Conservation (phyloP, 2,888 invertebrate species). For the Dinocampus coccinellae region DNA sequence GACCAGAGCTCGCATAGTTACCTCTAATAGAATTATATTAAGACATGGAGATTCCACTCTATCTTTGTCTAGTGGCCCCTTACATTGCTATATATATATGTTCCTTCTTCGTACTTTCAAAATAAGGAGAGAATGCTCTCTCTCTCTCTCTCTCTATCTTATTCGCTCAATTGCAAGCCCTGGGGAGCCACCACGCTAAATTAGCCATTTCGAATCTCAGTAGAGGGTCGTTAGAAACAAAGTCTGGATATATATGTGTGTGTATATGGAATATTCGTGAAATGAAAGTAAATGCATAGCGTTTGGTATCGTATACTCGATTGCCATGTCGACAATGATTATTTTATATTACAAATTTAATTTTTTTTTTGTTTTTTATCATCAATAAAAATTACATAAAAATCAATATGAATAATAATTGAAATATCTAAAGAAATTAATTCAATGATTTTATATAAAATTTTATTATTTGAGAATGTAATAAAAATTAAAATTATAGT, state of each 20-base stretch:
- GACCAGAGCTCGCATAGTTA: slow-evolving; percentile 66
- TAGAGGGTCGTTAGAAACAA: slow-evolving; percentile 50
- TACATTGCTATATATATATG: slow-evolving; percentile 28
- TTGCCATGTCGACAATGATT: not conserved
- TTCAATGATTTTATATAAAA: too few relatives aligned
- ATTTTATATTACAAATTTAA: not conserved
- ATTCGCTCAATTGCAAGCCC: slow-evolving; percentile 50
- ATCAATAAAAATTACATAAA: slow-evolving; percentile 46
- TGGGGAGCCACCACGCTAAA: slow-evolving; percentile 63
- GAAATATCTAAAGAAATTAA: too few relatives aligned
- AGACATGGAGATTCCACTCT: slow-evolving; percentile 67
- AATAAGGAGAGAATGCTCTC: not conserved
- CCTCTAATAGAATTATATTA: slow-evolving; percentile 69
- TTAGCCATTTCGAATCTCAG: slow-evolving; percentile 69
- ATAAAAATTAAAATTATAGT: too few relatives aligned
- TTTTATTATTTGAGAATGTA: too few relatives aligned
- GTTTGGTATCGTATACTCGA: not conserved
- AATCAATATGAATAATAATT: too few relatives aligned
- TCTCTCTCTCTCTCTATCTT: not conserved
- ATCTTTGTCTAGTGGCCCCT: slow-evolving; percentile 54
- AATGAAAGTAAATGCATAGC: not conserved
- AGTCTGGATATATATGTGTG: slow-evolving; percentile 20
- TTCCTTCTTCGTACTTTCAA: slow-evolving; percentile 29
- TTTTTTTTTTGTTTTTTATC: not conserved
- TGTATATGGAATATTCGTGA: slow-evolving; percentile 19